Percentiles rank a stretch among this genome's conserved stretches.
Evolutionary conservation across 2,888 invertebrate genomes (phyloP).

Genomic region (Sipunculus nudus): DNA sequence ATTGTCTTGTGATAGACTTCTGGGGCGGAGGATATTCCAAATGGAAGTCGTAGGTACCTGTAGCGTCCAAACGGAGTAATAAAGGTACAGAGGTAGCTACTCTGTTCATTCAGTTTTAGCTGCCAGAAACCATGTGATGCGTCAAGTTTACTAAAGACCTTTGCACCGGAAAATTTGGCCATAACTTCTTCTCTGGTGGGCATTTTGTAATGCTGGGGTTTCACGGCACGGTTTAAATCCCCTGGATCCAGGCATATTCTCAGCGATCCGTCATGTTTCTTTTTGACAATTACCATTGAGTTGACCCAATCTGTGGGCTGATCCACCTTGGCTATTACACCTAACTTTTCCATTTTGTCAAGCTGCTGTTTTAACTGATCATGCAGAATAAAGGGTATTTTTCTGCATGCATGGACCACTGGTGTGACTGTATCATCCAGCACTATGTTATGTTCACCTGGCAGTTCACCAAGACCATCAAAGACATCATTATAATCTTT

Average conservation of each 20-base stretch:
- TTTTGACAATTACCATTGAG: conserved; percentile 33
- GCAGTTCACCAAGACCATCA: conserved; percentile 36
- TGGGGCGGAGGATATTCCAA: conserved; percentile 10
- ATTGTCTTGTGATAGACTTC: conserved; percentile 4
- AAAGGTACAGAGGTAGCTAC: conserved; percentile 20
- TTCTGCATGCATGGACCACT: conserved; percentile 34
- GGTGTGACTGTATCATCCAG: conserved; percentile 26
- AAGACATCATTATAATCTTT: too few relatives aligned
- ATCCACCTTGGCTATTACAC: conserved; percentile 34
- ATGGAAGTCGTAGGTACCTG: conserved; percentile 12
- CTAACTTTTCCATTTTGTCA: conserved; percentile 22
- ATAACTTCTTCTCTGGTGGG: conserved; percentile 39
- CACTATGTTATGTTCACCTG: conserved; percentile 28
- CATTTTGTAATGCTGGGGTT: conserved; percentile 35
- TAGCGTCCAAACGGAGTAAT: conserved; percentile 36
- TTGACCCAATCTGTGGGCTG: conserved; percentile 44
- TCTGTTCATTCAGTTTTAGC: conserved; percentile 24
- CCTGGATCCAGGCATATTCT: conserved; percentile 40
- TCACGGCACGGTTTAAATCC: conserved; percentile 38
- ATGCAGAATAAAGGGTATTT: conserved; percentile 30
- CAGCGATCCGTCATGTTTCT: conserved; percentile 36
- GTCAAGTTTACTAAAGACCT: conserved; percentile 34
- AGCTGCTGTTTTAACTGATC: conserved; percentile 35
- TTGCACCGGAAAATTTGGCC: conserved; percentile 27
- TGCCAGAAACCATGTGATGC: conserved; percentile 39